Conservation (phyloP, 2,113 vertebrate genomes). For the Ageneiosus marmoratus region DNA sequence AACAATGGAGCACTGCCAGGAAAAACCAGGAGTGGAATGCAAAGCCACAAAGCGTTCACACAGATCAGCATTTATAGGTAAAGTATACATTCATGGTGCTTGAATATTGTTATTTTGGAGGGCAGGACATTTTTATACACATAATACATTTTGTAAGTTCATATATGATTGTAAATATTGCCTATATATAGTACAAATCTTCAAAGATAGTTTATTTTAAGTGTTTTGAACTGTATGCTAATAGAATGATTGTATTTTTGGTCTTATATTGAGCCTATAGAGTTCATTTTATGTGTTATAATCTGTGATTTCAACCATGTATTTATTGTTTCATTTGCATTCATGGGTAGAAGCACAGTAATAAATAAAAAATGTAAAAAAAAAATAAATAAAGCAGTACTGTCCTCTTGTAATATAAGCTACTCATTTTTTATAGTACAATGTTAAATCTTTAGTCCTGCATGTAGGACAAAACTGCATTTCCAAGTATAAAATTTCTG, state of each 20-base stretch:
- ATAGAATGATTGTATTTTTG: background rate
- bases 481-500: background rate
- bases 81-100: conserved; percentile 29
- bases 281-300: background rate
- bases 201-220: background rate
- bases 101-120: conserved; percentile 44
- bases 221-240: background rate
- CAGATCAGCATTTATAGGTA: conserved; percentile 48
- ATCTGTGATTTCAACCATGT: background rate
- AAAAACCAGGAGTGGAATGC: conserved; percentile 33
- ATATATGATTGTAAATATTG: background rate
- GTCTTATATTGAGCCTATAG: background rate
- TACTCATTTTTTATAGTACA: background rate
- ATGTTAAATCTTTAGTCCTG: background rate
- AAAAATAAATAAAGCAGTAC: background rate
- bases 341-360: background rate
- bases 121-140: conserved; percentile 22
- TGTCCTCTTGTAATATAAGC: background rate
- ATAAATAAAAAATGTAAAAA: background rate
- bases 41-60: conserved; percentile 40
- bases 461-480: too few species aligned
- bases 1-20: conserved; percentile 31
- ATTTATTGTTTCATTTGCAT: background rate
- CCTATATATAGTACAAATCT: conserved; percentile 2
- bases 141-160: conserved; percentile 19